A percentile compares a stretch with the other conserved stretches of the same genome.
Conservation (phyloP, 2,888 invertebrate genomes). For the Biston betularia region DNA sequence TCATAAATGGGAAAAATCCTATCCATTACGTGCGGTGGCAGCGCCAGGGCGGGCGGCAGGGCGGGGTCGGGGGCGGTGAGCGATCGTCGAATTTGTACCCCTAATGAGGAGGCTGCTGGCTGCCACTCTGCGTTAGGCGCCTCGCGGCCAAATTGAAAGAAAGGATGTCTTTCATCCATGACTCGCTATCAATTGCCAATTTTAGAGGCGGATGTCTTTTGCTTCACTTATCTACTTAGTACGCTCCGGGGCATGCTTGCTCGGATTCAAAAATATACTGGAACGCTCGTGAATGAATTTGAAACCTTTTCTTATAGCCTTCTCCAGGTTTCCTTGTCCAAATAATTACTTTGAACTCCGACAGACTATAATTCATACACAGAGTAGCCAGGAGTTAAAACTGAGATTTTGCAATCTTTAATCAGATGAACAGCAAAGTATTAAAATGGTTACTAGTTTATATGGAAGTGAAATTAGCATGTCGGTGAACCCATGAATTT, state of each 20-base stretch:
- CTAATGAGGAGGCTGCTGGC: constrained; percentile 50
- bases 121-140: constrained; percentile 38
- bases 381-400: too few species aligned
- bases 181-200: constrained; percentile 33
- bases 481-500: too few species aligned
- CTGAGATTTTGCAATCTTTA: too few species aligned
- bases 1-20: constrained; percentile 29
- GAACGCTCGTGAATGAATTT: background rate
- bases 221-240: constrained; percentile 20
- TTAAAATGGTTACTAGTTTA: too few species aligned
- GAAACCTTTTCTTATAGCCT: too few species aligned
- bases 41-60: background rate
- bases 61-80: constrained; percentile 38
- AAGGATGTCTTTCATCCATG: constrained; percentile 43
- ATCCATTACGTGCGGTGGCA: constrained; percentile 8
- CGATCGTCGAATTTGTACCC: constrained; percentile 52
- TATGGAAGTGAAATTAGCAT: too few species aligned
- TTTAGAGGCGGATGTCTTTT: constrained; percentile 35
- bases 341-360: too few species aligned
- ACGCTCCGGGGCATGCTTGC: background rate
- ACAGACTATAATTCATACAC: too few species aligned
- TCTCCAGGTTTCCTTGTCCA: too few species aligned
- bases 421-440: too few species aligned
- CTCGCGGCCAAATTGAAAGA: constrained; percentile 44
- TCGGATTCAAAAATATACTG: too few species aligned